Conservation (phyloP, 2,797 vertebrate genomes). For the Psittacula derbiana region DNA sequence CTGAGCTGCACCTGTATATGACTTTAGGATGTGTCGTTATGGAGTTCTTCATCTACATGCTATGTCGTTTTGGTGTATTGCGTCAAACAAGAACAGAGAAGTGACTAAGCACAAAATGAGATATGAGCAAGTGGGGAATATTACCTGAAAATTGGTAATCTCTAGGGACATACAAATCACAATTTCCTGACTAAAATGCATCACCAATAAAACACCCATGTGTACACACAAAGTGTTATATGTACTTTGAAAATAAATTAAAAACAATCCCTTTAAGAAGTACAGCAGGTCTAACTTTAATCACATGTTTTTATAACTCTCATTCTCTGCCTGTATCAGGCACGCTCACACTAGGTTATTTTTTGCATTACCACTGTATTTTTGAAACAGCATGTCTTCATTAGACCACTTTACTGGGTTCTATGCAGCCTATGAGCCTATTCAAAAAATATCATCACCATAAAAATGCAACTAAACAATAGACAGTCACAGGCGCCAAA, state of each 20-base stretch:
- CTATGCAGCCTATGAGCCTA: background rate
- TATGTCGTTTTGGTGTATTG: background rate
- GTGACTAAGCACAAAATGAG: background rate
- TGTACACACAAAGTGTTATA: fast-evolving
- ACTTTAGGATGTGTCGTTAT: background rate
- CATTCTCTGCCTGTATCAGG: background rate
- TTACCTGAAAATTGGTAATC: background rate
- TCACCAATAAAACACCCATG: background rate
- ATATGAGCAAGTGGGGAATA: background rate
- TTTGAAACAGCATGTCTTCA: background rate
- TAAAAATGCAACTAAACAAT: background rate
- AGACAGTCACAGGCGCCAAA: background rate
- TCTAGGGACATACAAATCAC: background rate
- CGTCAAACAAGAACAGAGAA: background rate
- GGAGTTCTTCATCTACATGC: background rate
- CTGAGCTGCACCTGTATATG: background rate
- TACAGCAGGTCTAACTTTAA: background rate
- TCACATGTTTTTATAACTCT: background rate
- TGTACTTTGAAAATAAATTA: background rate
- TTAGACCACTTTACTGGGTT: background rate
- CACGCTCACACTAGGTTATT: background rate
- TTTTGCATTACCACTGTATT: background rate
- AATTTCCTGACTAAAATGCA: background rate
- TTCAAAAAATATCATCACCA: background rate
- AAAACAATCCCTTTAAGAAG: background rate